Conservation (phyloP, 2,888 invertebrate species). For the Orchesellides sinensis region DNA sequence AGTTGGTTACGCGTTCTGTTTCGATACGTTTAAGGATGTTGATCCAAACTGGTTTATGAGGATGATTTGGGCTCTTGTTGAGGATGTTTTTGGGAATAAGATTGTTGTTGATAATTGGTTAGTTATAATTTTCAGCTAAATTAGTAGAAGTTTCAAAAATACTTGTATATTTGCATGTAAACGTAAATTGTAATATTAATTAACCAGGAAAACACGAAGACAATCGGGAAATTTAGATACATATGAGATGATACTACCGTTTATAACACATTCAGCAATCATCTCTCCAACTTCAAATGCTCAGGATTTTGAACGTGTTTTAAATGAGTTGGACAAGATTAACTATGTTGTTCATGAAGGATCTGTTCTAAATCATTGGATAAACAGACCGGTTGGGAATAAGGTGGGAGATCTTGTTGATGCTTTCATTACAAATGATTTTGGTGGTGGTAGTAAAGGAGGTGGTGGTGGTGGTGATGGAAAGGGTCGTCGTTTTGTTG, state of each 20-base stretch:
- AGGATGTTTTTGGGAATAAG: neutral
- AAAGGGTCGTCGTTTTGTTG: too few relatives aligned
- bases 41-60: constrained; percentile 22
- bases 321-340: constrained; percentile 11
- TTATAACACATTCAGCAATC: neutral
- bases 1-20: constrained; percentile 17
- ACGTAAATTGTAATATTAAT: neutral
- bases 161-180: neutral
- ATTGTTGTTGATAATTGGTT: constrained; percentile 1
- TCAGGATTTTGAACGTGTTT: neutral
- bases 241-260: constrained; percentile 18
- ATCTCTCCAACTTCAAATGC: neutral
- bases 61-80: neutral
- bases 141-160: too few relatives aligned
- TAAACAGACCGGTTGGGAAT: neutral
- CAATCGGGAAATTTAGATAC: constrained; percentile 5
- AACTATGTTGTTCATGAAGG: neutral
- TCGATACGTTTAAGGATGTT: neutral
- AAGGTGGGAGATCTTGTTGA: too few relatives aligned
- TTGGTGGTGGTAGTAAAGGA: too few relatives aligned
- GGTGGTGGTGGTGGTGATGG: too few relatives aligned
- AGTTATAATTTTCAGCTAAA: too few relatives aligned
- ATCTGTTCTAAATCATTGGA: constrained; percentile 10
- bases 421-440: neutral
- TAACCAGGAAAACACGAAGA: neutral